Conservation (phyloP, 30 jellyfish, hydroid and myxozoan genomes). For the Cassiopea xamachana region DNA sequence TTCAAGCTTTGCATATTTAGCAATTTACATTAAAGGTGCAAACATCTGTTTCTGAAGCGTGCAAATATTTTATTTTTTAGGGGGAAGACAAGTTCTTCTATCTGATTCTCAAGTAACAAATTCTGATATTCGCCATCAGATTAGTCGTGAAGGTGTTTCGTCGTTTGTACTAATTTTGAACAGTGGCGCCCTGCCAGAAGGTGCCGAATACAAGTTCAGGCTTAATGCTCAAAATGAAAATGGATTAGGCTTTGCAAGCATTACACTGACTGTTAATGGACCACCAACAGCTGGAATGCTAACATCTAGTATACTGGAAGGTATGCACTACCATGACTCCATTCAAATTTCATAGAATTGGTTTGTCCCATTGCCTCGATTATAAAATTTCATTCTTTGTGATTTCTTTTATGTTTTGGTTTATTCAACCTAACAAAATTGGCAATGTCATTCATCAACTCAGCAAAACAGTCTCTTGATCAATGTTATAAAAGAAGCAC, state of each 20-base stretch:
- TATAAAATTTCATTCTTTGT: too few relatives aligned
- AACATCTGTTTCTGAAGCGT: too few relatives aligned
- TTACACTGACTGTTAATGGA: slow-evolving; percentile 45
- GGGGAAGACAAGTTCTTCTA: slow-evolving; percentile 52
- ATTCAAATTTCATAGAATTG: too few relatives aligned
- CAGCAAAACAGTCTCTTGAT: too few relatives aligned
- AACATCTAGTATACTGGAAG: slow-evolving; percentile 24
- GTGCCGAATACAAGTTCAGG: slow-evolving; percentile 65
- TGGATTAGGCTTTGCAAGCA: slow-evolving; percentile 80
- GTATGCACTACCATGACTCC: not conserved
- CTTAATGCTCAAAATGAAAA: slow-evolving; percentile 56
- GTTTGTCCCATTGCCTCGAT: not conserved
- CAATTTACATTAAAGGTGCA: too few relatives aligned
- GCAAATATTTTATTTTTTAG: slow-evolving; percentile 9
- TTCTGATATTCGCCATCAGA: slow-evolving; percentile 30
- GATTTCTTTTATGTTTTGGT: too few relatives aligned
- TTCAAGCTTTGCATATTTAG: too few relatives aligned
- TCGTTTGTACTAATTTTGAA: slow-evolving; percentile 54
- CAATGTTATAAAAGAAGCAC: too few relatives aligned
- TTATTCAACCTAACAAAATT: too few relatives aligned
- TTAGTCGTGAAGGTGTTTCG: slow-evolving; percentile 49
- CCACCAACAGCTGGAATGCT: slow-evolving; percentile 87
- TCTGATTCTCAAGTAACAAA: slow-evolving; percentile 60
- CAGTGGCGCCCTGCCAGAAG: slow-evolving; percentile 39
- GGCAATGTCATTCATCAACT: too few relatives aligned